Evolutionary conservation across 2,797 vertebrate genomes (phyloP).

Genomic region (Zonotrichia albicollis): DNA sequence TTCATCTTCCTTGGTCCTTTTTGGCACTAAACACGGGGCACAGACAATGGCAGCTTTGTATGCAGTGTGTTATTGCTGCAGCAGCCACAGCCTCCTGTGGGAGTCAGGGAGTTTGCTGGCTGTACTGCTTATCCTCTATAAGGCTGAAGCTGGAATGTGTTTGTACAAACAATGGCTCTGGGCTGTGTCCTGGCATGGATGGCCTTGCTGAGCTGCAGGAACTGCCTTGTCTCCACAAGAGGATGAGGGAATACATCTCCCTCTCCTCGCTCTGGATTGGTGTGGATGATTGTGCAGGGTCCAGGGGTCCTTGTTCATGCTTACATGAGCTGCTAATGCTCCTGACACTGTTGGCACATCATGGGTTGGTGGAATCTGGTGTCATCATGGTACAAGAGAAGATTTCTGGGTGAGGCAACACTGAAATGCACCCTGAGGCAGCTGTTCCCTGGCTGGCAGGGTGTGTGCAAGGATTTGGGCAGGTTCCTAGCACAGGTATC

Average conservation of each 20-base stretch:
- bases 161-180: neutral
- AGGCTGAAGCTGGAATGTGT: neutral
- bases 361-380: neutral
- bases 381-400: neutral
- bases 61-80: neutral
- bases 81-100: neutral
- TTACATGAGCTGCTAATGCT: neutral
- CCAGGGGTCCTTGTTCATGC: neutral
- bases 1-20: neutral
- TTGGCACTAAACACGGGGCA: neutral
- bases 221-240: neutral
- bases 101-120: neutral
- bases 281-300: neutral
- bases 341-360: neutral
- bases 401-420: neutral
- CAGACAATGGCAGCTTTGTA: rapidly evolving
- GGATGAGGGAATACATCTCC: neutral
- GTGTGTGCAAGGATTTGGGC: neutral
- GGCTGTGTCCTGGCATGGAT: neutral
- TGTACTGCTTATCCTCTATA: neutral
- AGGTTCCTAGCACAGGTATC: neutral
- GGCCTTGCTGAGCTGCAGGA: neutral
- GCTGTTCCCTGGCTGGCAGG: neutral
- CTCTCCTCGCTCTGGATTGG: neutral
- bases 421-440: rapidly evolving